Evolutionary conservation across 2,797 vertebrate genomes (phyloP).

Genomic region (Lepus oiostolus): DNA sequence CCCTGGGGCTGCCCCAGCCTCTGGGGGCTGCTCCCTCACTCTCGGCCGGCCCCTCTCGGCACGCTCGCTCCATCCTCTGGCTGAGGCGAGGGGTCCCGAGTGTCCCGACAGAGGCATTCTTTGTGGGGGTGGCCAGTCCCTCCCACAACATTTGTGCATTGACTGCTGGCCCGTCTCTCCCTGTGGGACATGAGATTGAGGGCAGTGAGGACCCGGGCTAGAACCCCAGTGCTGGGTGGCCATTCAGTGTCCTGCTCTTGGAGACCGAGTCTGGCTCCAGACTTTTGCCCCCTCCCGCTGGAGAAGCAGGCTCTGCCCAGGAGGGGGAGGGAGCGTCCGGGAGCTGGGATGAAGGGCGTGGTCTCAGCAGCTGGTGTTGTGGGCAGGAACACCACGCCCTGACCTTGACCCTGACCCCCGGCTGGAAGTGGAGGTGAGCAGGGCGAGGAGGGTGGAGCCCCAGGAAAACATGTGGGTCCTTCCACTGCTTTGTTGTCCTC

Average conservation of each 20-base stretch:
- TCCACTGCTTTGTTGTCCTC: neutral
- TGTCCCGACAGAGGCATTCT: neutral
- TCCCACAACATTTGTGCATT: neutral
- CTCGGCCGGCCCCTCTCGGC: no score
- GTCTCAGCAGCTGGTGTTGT: accelerated
- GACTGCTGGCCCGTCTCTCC: neutral
- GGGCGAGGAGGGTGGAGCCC: neutral
- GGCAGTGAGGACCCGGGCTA: neutral
- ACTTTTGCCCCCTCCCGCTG: neutral
- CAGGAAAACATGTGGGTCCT: neutral
- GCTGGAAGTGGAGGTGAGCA: neutral
- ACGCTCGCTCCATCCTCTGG: neutral
- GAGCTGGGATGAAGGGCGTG: neutral
- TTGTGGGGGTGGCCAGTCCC: no score
- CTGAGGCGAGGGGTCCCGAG: neutral
- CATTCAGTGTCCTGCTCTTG: neutral
- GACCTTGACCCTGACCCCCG: no score
- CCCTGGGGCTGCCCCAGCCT: no score
- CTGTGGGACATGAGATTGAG: neutral
- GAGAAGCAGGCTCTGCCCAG: neutral
- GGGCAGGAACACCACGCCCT: neutral
- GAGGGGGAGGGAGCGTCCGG: neutral
- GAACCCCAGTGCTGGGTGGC: neutral
- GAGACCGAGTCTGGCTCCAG: neutral
- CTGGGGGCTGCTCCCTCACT: no score